These are phyloP conservation scores for Dendrolimus punctatus DNA, from an alignment of 1,140 invertebrate species.

Conservation along the genomic window DNA sequence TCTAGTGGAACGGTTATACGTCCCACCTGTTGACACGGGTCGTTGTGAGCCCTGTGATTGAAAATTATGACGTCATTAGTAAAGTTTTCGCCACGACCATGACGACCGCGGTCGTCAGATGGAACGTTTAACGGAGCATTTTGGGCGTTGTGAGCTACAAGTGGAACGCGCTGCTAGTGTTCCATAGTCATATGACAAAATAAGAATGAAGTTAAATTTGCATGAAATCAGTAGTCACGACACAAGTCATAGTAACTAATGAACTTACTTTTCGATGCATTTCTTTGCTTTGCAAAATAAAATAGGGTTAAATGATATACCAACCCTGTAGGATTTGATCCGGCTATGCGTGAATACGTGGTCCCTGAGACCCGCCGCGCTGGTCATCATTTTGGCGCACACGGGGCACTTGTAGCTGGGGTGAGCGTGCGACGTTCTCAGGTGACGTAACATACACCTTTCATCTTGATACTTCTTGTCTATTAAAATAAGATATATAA, in stretches of 20 bases:
- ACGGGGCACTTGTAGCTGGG: conserved; percentile 50
- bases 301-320: conserved; percentile 5
- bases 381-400: conserved; percentile 43
- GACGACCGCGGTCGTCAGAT: too few relatives aligned
- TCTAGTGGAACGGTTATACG: too few relatives aligned
- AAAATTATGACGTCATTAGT: too few relatives aligned
- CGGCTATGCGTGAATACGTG: conserved; percentile 57
- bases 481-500: conserved; percentile 14
- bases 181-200: too few relatives aligned
- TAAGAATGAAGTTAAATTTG: too few relatives aligned
- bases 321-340: conserved; percentile 44
- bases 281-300: background rate
- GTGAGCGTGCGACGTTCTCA: conserved; percentile 47
- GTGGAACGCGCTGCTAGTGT: too few relatives aligned
- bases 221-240: too few relatives aligned
- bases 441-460: conserved; percentile 61
- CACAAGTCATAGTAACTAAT: background rate
- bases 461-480: conserved; percentile 55
- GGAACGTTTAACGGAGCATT: too few relatives aligned
- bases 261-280: background rate
- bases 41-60: too few relatives aligned
- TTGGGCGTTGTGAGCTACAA: too few relatives aligned
- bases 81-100: too few relatives aligned
- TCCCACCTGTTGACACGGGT: too few relatives aligned
- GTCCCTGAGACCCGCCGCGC: conserved; percentile 36